A percentile compares a stretch with the other conserved stretches of the same genome.
phyloP scores from a whole-genome alignment of 2,888 invertebrate genomes.

The Pseudanteris insignis region DNA sequence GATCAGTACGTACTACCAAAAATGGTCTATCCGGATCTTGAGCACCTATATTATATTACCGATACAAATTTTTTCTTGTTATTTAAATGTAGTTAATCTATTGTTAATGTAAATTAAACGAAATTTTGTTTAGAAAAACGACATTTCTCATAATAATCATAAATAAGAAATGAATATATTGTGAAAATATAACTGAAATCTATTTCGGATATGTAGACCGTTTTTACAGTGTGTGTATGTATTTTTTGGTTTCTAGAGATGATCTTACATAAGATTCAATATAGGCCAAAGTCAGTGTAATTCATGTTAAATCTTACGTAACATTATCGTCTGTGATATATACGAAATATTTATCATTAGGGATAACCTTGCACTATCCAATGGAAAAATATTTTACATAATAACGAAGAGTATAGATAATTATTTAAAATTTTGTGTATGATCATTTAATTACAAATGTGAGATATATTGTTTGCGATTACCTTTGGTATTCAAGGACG shows the following conservation, averaged over 20 bases:
- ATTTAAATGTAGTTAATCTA: too few relatives aligned
- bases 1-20: slow-evolving; percentile 82
- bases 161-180: too few relatives aligned
- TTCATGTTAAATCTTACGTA: neutral
- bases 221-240: too few relatives aligned
- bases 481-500: slow-evolving; percentile 62
- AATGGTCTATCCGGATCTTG: slow-evolving; percentile 80
- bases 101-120: too few relatives aligned
- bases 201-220: too few relatives aligned
- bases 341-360: slow-evolving; percentile 24
- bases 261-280: neutral
- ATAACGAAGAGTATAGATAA: too few relatives aligned
- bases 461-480: slow-evolving; percentile 30
- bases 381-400: too few relatives aligned
- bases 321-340: neutral
- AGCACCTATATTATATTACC: slow-evolving; percentile 52
- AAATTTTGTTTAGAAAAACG: too few relatives aligned
- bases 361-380: slow-evolving; percentile 4
- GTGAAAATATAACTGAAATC: too few relatives aligned
- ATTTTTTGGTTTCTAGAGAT: too few relatives aligned
- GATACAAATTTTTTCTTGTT: neutral
- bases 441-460: slow-evolving; percentile 22
- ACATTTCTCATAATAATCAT: too few relatives aligned
- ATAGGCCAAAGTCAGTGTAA: neutral
- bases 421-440: too few relatives aligned